Evolutionary conservation across 2,113 vertebrate genomes (phyloP).

Genomic region (Cyrtonyx montezumae): DNA sequence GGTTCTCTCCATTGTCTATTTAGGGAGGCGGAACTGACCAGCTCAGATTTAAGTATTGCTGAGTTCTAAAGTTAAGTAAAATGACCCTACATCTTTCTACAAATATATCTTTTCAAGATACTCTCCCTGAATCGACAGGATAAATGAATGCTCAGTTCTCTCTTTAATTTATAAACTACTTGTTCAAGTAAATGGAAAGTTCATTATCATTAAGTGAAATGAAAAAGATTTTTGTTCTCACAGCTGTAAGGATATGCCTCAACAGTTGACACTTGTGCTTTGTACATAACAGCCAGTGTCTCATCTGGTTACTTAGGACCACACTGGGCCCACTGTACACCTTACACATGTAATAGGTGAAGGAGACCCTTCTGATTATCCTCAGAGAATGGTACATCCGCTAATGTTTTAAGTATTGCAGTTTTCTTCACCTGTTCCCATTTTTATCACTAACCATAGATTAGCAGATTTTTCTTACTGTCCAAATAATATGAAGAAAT

Average conservation of each 20-base stretch:
- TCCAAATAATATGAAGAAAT: background rate
- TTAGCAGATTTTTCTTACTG: background rate
- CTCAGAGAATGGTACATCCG: background rate
- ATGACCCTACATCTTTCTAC: background rate
- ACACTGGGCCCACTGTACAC: background rate
- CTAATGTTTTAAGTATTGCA: background rate
- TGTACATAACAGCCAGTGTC: background rate
- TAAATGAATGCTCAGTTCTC: background rate
- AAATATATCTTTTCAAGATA: background rate
- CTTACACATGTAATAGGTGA: background rate
- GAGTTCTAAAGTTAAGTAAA: background rate
- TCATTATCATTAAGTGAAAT: background rate
- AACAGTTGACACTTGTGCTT: background rate
- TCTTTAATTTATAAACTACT: background rate
- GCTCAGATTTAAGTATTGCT: background rate
- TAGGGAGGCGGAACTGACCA: background rate
- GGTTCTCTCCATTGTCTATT: background rate
- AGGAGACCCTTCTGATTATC: background rate
- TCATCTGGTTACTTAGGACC: background rate
- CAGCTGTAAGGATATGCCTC: background rate
- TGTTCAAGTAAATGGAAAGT: background rate
- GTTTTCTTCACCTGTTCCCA: background rate
- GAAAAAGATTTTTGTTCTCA: background rate
- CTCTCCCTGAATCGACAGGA: background rate
- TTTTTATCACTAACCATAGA: background rate